Conservation (phyloP, 2,797 vertebrate species). For the Mycteria americana region DNA sequence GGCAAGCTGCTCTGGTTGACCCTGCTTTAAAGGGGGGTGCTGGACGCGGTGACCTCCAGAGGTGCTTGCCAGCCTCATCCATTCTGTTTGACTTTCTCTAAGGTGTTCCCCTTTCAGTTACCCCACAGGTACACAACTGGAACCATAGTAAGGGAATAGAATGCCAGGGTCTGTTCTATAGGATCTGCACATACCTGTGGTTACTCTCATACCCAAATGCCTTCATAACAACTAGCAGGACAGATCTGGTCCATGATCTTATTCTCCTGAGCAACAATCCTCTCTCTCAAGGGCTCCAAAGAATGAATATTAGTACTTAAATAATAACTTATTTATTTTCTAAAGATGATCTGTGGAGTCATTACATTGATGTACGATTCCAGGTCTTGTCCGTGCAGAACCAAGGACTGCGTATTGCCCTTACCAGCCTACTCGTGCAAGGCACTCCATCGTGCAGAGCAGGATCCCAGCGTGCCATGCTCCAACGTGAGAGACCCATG, state of each 20-base stretch:
- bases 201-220: neutral
- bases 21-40: neutral
- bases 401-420: neutral
- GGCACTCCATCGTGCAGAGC: neutral
- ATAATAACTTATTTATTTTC: neutral
- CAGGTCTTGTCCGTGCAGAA: neutral
- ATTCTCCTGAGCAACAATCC: neutral
- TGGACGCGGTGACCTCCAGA: neutral
- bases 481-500: neutral
- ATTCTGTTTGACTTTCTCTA: neutral
- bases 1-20: neutral
- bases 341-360: neutral
- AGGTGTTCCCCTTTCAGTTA: neutral
- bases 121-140: neutral
- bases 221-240: neutral
- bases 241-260: neutral
- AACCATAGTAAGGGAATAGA: neutral
- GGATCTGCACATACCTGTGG: neutral
- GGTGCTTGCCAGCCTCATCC: neutral
- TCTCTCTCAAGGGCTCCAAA: neutral
- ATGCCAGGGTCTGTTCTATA: neutral
- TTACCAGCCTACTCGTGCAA: neutral
- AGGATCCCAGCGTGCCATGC: no score
- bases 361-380: neutral
- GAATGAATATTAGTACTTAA: neutral